Evolutionary conservation across 2,797 vertebrate genomes (phyloP), one percentile per base, ranked within the genome.

Genomic region (Phataginus tetradactyla): DNA sequence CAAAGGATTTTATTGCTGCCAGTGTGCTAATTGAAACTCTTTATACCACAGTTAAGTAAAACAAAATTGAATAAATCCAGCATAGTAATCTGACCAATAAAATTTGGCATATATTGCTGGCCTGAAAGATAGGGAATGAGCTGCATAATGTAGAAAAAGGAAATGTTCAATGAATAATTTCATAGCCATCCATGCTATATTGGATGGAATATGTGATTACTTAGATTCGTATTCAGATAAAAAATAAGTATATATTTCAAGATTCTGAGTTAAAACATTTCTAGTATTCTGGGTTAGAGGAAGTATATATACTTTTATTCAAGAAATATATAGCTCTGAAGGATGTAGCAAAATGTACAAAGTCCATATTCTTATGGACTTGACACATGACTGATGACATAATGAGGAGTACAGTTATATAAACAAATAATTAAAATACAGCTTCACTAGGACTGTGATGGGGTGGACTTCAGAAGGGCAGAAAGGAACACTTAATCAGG

Each of bases 1-100:
- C 92, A 97, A 86, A 97, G 79, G 53, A 87, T 95, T 95, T 96
- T 95, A 97, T 94, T 93, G 66, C 84, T 97, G 79, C 75, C 81
- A 92, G 25, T 75, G 49, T 96, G 79, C 72, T 97, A 98, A 98
- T 92, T 98, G 94, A 97, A 97, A 97, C 84, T 91, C 93, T 97
- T 97, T 96, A 90, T 75, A 96, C 17, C 66, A 97, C 71, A 95
- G 94, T 97, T 97, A 97, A 96, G 72, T 86, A 96, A 97, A 96
- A 95, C 57, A 92, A 95, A 97, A 95, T 86, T 83, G 25, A 91
- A 90, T 96, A 91, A 96, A 92, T 96, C 32, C 34, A 90, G 55
- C 34, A 95, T 29, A 80, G 78, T 80, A 86, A 84, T 93, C 32
- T 80, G 71, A 78, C 92, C 74, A 95, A 84, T 86, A 95, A 91